A percentile compares a stretch with the other conserved stretches of the same genome.
phyloP scores from a whole-genome alignment of 2,888 invertebrate genomes.

The Endomychus coccineus region DNA sequence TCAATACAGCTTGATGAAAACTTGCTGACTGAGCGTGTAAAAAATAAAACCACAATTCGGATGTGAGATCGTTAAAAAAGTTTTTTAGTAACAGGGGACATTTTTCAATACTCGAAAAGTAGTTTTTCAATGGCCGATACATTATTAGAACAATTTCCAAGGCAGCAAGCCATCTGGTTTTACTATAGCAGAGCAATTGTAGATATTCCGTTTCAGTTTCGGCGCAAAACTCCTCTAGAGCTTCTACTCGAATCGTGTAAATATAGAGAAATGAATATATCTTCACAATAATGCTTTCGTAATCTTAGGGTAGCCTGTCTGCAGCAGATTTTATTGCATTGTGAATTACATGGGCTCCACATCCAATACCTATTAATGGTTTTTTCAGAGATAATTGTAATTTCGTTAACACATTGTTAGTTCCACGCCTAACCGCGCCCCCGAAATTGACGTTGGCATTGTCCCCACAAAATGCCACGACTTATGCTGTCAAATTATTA shows the following conservation, averaged over 20 bases:
- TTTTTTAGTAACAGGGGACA: conserved; percentile 26
- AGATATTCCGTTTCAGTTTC: conserved; percentile 23
- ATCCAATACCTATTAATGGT: conserved; percentile 23
- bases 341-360: conserved; percentile 23
- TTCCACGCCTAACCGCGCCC: conserved; percentile 21
- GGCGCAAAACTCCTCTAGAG: conserved; percentile 22
- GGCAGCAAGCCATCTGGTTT: conserved; percentile 26
- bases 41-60: conserved; percentile 31
- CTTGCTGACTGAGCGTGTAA: conserved; percentile 21
- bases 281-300: conserved; percentile 25
- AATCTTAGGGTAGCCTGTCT: conserved; percentile 26
- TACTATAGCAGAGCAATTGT: too few species aligned
- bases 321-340: conserved; percentile 29
- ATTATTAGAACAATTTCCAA: conserved; percentile 29
- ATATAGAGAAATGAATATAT: conserved; percentile 29
- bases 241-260: conserved; percentile 28
- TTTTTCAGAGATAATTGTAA: conserved; percentile 22
- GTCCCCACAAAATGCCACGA: conserved; percentile 22
- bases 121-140: conserved; percentile 30
- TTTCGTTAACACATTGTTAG: conserved; percentile 27
- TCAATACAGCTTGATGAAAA: conserved; percentile 24
- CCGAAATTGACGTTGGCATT: conserved; percentile 29
- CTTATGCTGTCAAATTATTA: conserved; percentile 28
- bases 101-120: conserved; percentile 31
- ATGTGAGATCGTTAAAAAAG: conserved; percentile 20